Percentiles rank a stretch among this genome's conserved stretches.
phyloP scores from a whole-genome alignment of 1,140 invertebrate species.

The Acromyrmex charruanus region DNA sequence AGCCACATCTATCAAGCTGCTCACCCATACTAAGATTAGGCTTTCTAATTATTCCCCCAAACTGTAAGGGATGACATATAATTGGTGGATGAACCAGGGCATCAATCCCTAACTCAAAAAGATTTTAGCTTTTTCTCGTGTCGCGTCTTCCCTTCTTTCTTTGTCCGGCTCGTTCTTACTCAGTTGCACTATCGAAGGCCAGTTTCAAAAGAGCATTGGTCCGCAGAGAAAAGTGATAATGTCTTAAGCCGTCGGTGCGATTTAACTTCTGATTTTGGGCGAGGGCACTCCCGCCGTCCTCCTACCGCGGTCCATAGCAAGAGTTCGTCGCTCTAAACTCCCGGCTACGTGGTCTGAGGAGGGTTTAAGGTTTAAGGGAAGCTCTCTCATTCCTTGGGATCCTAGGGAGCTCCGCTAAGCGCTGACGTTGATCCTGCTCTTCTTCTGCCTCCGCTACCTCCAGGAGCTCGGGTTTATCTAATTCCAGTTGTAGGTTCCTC shows the following conservation, averaged over 20 bases:
- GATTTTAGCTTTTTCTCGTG: slow-evolving; percentile 75
- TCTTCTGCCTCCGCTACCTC: slow-evolving; percentile 74
- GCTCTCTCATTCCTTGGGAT: slow-evolving; percentile 80
- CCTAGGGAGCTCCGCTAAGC: slow-evolving; percentile 82
- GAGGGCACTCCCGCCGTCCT: slow-evolving; percentile 72
- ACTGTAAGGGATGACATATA: slow-evolving; percentile 82
- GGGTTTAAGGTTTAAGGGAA: slow-evolving; percentile 85
- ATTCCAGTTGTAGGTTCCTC: slow-evolving; percentile 82
- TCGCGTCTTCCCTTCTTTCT: not conserved
- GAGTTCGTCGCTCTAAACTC: slow-evolving; percentile 83
- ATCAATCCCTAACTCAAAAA: slow-evolving; percentile 82
- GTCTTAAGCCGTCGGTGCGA: slow-evolving; percentile 84
- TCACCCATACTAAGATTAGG: slow-evolving; percentile 63
- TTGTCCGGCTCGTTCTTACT: slow-evolving; percentile 16
- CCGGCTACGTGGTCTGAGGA: slow-evolving; percentile 80
- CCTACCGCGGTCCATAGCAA: slow-evolving; percentile 68
- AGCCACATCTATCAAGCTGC: slow-evolving; percentile 43
- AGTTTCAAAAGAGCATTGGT: slow-evolving; percentile 76
- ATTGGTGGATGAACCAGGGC: slow-evolving; percentile 84
- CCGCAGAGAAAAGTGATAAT: slow-evolving; percentile 86
- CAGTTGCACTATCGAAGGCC: slow-evolving; percentile 69
- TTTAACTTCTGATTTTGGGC: slow-evolving; percentile 85
- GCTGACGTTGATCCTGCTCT: slow-evolving; percentile 84
- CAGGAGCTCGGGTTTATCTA: slow-evolving; percentile 84
- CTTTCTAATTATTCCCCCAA: slow-evolving; percentile 86